Base-by-base conservation (phyloP, 2,797 vertebrate species). In the Acridotheres tristis region DNA sequence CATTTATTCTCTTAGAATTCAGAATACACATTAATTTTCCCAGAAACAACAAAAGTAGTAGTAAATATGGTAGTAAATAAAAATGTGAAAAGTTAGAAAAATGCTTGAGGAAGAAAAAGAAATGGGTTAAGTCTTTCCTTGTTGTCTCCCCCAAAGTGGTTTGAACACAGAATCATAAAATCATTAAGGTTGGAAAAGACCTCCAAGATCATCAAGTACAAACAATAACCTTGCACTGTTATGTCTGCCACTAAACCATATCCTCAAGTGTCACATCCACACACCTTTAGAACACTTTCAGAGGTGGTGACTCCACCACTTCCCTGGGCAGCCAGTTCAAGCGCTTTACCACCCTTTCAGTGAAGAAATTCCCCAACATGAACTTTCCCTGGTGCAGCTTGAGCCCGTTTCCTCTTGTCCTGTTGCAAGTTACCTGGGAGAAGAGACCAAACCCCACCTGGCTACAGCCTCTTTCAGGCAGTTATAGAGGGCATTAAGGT, bases 151-250 rank as follows among this genome's bases (percentile, higher is more conserved):
- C 5, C 5, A 23, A 25, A 57, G 15, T 43, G 32, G 5, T 53
- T 51, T 69, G 47, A 68, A 65, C 14, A 47, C 14, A 9, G 38
- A 66, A 73, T 48, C 21, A 42, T 16, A 27, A 29, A 48, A 63
- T 45, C 5, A 53, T 30, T 53, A 29, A 26, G 12, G 25, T 11
- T 53, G 45, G 30, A 59, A 73, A 74, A 74, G 17, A 40, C 21
- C 12, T 54, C 26, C 26, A 47, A 38, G 14, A 16, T 53, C 17
- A 53, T 26, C 1, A 9, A 30, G 34, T 88, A 16, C 21, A 74
- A 47, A 6, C 25, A 67, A 16, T 47, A 40, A 40, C 21, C 9
- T 16, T 18, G 12, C 17, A 34, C 6, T 0, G 0, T 18, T 59
- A 2, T 7, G 2, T n/a, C 16, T 62, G 16, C 8, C 30, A 71